Evolutionary conservation across 1,140 invertebrate genomes (phyloP).

Genomic region (Phortica variegata): DNA sequence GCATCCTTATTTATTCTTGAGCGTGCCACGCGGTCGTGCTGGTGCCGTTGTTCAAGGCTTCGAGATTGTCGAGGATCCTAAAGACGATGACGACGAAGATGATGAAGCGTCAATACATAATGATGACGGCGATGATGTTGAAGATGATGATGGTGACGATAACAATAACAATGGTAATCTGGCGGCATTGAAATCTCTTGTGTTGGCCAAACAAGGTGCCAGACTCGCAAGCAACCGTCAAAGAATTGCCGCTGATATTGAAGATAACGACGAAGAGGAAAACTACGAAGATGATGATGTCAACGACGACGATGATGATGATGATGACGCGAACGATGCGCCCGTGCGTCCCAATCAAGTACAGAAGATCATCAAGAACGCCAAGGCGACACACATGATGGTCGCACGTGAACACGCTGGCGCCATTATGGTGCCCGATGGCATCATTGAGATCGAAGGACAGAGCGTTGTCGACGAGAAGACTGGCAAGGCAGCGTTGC

Average conservation of each 20-base stretch:
- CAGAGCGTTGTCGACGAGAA: slow-evolving; percentile 50
- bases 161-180: not conserved
- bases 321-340: slow-evolving; percentile 14
- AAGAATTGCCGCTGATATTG: not conserved
- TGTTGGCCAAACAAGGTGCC: not conserved
- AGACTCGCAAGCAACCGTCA: not conserved
- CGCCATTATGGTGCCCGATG: slow-evolving; percentile 51
- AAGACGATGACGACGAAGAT: slow-evolving; percentile 15
- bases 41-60: slow-evolving; percentile 39
- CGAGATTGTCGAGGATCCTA: slow-evolving; percentile 26
- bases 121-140: not conserved
- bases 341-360: slow-evolving; percentile 5
- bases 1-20: slow-evolving; percentile 42
- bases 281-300: slow-evolving; percentile 6
- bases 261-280: slow-evolving; percentile 4
- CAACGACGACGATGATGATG: not conserved
- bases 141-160: slow-evolving; percentile 1
- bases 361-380: slow-evolving; percentile 28
- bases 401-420: slow-evolving; percentile 44
- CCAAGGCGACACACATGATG: slow-evolving; percentile 43
- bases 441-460: slow-evolving; percentile 50
- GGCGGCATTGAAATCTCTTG: not conserved
- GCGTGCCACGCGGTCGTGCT: slow-evolving; percentile 35
- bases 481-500: slow-evolving; percentile 42
- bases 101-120: slow-evolving; percentile 1